These are phyloP conservation scores for Podarcis lilfordi DNA, from an alignment of 2,797 vertebrate species.

Conservation along the genomic window DNA sequence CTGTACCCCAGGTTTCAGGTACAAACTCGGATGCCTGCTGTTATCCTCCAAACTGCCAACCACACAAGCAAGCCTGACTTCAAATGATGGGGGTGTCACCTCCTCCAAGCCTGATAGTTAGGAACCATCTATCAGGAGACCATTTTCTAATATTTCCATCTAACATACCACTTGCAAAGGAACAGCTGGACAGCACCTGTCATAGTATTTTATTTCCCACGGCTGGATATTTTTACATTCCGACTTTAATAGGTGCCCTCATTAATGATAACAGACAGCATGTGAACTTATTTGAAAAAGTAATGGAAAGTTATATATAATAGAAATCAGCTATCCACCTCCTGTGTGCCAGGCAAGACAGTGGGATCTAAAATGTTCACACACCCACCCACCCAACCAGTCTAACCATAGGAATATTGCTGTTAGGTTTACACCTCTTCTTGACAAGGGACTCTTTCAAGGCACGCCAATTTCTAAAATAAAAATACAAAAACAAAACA, in stretches of 20 bases:
- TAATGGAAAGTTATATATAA: neutral
- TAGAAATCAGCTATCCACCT: neutral
- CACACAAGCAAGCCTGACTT: neutral
- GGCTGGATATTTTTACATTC: neutral
- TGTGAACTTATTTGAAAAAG: neutral
- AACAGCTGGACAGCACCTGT: neutral
- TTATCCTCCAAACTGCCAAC: neutral
- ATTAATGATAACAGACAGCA: too few species aligned
- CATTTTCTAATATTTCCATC: neutral
- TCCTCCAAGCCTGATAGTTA: neutral
- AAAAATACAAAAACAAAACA: neutral
- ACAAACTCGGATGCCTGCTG: neutral
- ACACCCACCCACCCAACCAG: too few species aligned
- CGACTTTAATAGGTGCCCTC: neutral
- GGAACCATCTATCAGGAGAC: neutral
- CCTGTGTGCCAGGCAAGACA: too few species aligned
- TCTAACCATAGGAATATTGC: neutral
- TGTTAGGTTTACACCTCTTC: neutral
- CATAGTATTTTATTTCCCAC: neutral
- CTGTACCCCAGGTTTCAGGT: neutral
- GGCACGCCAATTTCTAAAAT: neutral
- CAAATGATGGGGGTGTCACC: neutral
- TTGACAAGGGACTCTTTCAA: neutral
- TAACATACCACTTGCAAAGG: neutral
- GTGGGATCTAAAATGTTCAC: neutral